Evolutionary conservation across 2,113 vertebrate species (phyloP).

Genomic region (Himantopus leucocephalus): DNA sequence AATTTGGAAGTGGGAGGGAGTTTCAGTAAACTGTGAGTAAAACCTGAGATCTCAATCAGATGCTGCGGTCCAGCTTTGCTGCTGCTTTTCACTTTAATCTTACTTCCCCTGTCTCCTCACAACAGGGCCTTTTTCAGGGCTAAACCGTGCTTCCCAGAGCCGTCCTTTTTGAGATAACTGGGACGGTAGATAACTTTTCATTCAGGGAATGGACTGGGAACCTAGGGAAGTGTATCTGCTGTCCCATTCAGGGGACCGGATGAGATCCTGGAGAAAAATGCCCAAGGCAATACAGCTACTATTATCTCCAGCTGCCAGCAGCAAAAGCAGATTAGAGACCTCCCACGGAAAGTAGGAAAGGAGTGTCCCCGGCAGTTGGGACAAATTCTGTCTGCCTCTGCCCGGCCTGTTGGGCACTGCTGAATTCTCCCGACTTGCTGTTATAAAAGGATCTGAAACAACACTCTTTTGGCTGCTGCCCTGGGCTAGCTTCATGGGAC

Average conservation of each 20-base stretch:
- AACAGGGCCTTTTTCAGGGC: neutral
- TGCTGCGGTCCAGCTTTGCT: neutral
- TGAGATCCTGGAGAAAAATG: neutral
- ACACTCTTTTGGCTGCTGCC: neutral
- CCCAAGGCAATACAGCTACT: neutral
- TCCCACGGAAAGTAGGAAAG: neutral
- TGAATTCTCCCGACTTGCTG: neutral
- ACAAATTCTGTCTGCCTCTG: neutral
- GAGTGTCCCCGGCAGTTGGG: neutral
- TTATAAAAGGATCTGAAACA: neutral
- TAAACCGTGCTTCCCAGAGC: neutral
- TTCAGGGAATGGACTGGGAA: neutral
- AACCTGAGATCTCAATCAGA: slow-evolving; percentile 29
- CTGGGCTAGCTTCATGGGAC: neutral
- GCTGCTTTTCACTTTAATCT: neutral
- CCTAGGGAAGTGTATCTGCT: neutral
- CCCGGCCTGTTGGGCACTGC: neutral
- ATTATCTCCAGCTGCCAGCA: neutral
- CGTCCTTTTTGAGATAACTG: neutral
- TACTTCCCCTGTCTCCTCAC: neutral
- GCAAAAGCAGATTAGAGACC: neutral
- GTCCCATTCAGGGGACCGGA: neutral
- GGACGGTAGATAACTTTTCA: neutral
- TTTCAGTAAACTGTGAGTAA: slow-evolving; percentile 17
- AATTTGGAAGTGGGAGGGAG: neutral